Evolutionary conservation across 2,888 invertebrate genomes (phyloP).

Genomic region (Parnassius mnemosyne): DNA sequence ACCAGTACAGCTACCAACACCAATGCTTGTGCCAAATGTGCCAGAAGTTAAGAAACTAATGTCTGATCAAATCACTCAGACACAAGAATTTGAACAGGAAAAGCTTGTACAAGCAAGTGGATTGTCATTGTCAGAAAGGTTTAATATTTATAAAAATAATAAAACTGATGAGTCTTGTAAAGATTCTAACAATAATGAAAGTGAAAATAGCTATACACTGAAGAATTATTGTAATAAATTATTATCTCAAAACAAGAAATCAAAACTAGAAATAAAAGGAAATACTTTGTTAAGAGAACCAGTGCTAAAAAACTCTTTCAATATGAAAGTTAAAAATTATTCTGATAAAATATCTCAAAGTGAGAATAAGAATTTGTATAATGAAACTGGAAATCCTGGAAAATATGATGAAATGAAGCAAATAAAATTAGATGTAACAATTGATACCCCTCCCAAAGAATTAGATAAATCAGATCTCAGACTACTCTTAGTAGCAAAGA

Average conservation of each 20-base stretch:
- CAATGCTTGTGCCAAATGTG: slow-evolving; percentile 2
- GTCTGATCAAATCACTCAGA: not conserved
- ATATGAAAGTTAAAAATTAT: not conserved
- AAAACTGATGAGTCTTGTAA: not conserved
- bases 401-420: not conserved
- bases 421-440: not conserved
- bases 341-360: not conserved
- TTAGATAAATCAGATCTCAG: slow-evolving; percentile 7
- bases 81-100: slow-evolving; percentile 1
- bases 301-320: not conserved
- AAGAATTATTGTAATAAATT: slow-evolving; percentile 1
- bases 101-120: slow-evolving; percentile 2
- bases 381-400: not conserved
- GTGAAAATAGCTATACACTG: not conserved
- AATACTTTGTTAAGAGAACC: slow-evolving; percentile 1
- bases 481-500: slow-evolving; percentile 10
- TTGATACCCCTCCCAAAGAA: not conserved
- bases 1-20: slow-evolving; percentile 8
- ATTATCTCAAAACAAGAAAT: not conserved
- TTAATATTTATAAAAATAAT: not conserved
- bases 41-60: slow-evolving; percentile 10
- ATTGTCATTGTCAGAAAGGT: not conserved
- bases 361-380: not conserved
- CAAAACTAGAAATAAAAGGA: not conserved
- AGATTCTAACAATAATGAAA: not conserved